Evolutionary conservation across 1,140 invertebrate genomes (phyloP).

Genomic region (Bombyx mandarina): DNA sequence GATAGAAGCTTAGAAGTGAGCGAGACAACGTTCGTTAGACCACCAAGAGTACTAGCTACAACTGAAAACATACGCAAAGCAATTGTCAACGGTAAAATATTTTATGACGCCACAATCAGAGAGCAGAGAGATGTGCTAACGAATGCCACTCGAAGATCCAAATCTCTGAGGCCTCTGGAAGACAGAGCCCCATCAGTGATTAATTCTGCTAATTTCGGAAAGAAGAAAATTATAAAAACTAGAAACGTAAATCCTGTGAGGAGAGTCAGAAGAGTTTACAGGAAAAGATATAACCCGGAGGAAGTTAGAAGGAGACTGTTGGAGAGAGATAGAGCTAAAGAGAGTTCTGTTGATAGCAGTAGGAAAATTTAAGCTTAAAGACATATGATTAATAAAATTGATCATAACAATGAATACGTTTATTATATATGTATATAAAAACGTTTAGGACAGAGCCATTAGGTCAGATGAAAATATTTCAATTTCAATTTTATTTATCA

Average conservation of each 20-base stretch:
- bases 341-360: constrained; percentile 18
- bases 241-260: constrained; percentile 56
- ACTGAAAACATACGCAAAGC: constrained; percentile 57
- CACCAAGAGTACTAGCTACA: constrained; percentile 50
- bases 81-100: constrained; percentile 57
- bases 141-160: constrained; percentile 40
- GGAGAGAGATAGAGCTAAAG: constrained; percentile 49
- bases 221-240: constrained; percentile 41
- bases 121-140: constrained; percentile 44
- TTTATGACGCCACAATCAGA: constrained; percentile 55
- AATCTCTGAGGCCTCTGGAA: constrained; percentile 39
- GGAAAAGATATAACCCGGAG: constrained; percentile 58
- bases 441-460: no score
- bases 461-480: no score
- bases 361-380: background rate
- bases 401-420: no score
- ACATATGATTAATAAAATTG: no score
- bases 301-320: constrained; percentile 60
- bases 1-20: constrained; percentile 61
- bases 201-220: constrained; percentile 29
- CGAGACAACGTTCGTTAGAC: constrained; percentile 54
- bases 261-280: constrained; percentile 52
- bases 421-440: no score
- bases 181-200: constrained; percentile 34
- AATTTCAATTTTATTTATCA: no score